A percentile compares a stretch with the other conserved stretches of the same genome.
These are phyloP conservation scores for Aleiodes sp. DNA, from an alignment of 1,140 invertebrate genomes.

Conservation along the genomic window DNA sequence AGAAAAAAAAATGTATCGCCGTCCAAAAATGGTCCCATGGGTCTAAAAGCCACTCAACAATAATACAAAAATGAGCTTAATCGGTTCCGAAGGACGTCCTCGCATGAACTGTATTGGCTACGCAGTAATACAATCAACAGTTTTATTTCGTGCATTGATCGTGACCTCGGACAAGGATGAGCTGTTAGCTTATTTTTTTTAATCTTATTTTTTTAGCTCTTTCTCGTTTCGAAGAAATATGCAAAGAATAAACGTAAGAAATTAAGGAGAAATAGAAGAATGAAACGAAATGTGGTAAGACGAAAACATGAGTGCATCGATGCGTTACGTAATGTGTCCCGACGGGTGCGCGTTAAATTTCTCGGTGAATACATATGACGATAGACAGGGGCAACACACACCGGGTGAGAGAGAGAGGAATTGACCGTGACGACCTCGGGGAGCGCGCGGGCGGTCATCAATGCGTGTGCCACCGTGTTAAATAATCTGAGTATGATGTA, in stretches of 20 bases:
- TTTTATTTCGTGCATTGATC: conserved; percentile 17
- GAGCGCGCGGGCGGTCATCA: too few relatives aligned
- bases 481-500: too few relatives aligned
- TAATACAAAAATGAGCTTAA: conserved; percentile 23
- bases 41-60: not conserved
- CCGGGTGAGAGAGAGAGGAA: not conserved
- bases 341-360: conserved; percentile 21
- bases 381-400: too few relatives aligned
- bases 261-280: not conserved
- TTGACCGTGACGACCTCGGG: conserved; percentile 22
- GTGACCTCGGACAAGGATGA: conserved; percentile 36
- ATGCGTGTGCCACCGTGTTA: too few relatives aligned
- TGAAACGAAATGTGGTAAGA: not conserved
- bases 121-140: not conserved
- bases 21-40: not conserved
- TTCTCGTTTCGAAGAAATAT: not conserved
- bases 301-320: not conserved
- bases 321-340: conserved; percentile 18
- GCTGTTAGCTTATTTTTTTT: not conserved
- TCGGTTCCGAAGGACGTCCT: conserved; percentile 5
- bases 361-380: not conserved
- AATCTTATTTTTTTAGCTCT: not conserved
- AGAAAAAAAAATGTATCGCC: not conserved
- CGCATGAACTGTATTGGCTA: not conserved
- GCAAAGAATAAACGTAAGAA: not conserved